Evolutionary conservation across 1,140 invertebrate species (phyloP).

Genomic region (Drosophila sturtevanti): DNA sequence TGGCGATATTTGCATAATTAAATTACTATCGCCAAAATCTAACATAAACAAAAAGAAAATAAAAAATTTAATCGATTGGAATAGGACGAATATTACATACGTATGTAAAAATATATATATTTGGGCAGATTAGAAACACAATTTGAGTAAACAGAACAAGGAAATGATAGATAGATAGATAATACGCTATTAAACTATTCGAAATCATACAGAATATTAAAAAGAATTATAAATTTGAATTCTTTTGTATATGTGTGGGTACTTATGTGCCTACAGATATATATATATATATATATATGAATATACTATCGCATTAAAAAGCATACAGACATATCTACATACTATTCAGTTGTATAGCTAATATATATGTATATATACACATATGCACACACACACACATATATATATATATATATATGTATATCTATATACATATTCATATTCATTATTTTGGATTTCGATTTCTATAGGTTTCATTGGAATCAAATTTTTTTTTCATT

Average conservation of each 20-base stretch:
- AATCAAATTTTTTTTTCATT: conserved; percentile 5
- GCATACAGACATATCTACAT: background rate
- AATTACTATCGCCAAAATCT: background rate
- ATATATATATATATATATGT: no score
- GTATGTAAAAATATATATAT: background rate
- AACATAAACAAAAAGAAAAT: background rate
- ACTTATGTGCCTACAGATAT: no score
- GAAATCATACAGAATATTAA: no score
- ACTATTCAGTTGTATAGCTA: background rate
- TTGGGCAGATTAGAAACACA: background rate
- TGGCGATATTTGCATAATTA: conserved; percentile 22
- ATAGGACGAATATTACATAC: conserved; percentile 4
- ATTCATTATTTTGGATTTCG: background rate
- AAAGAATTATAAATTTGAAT: no score
- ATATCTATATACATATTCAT: background rate
- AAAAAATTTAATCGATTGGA: background rate
- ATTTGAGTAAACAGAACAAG: background rate
- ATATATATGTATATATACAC: no score
- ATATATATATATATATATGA: no score
- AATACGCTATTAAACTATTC: background rate
- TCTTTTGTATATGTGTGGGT: no score
- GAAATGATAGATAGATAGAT: background rate
- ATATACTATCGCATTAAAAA: background rate
- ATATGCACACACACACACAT: background rate
- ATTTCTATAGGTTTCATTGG: background rate